phyloP scores from a whole-genome alignment of 1,140 invertebrate species.

The Drosophila sulfurigaster region DNA sequence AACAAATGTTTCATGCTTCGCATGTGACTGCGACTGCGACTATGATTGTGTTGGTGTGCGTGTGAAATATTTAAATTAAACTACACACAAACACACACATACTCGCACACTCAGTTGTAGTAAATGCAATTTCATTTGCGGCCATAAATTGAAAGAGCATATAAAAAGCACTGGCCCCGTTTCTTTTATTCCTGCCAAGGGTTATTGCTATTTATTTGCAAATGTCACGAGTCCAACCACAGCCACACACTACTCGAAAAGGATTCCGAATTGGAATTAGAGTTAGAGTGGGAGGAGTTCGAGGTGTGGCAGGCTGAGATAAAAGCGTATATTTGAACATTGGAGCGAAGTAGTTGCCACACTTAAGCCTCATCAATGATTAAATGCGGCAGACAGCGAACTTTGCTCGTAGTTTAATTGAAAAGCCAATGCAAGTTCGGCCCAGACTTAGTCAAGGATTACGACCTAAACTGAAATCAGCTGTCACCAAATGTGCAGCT shows the following conservation, averaged over 20 bases:
- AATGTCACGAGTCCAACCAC: conserved; percentile 66
- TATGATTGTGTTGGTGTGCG: conserved; percentile 16
- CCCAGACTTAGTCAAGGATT: conserved; percentile 15
- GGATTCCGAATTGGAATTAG: too few relatives aligned
- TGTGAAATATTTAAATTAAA: conserved; percentile 76
- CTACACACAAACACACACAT: conserved; percentile 49
- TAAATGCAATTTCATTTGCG: conserved; percentile 77
- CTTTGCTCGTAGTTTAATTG: conserved; percentile 30
- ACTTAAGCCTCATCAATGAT: conserved; percentile 59
- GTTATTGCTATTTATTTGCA: conserved; percentile 72
- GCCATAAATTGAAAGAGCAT: conserved; percentile 65
- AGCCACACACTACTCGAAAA: not conserved
- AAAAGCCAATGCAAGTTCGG: conserved; percentile 19
- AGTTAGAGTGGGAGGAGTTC: not conserved
- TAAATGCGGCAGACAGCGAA: conserved; percentile 40
- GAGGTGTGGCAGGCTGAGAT: conserved; percentile 40
- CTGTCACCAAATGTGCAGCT: conserved; percentile 5
- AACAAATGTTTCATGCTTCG: conserved; percentile 42
- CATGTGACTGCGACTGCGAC: not conserved
- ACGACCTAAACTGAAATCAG: conserved; percentile 24
- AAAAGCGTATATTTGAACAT: conserved; percentile 32
- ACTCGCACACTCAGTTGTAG: conserved; percentile 17
- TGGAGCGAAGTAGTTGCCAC: conserved; percentile 29
- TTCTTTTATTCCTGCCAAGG: conserved; percentile 44
- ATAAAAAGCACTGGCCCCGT: conserved; percentile 51